Percentiles rank a stretch among this genome's conserved stretches.
These are phyloP conservation scores for Simalia tracyae DNA, from an alignment of 2,797 vertebrate species.

Conservation along the genomic window DNA sequence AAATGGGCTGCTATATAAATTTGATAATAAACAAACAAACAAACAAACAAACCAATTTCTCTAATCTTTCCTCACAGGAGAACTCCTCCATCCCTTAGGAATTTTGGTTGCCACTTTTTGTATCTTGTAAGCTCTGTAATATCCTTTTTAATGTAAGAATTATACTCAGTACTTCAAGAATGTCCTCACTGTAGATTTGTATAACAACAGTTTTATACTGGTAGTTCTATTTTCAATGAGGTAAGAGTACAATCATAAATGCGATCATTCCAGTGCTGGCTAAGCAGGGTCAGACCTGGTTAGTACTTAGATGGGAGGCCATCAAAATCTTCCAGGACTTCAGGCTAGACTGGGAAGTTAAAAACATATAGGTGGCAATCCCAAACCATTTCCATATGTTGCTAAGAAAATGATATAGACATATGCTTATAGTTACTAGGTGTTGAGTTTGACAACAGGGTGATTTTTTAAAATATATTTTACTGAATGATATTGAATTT, in stretches of 20 bases:
- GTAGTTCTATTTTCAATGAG: not conserved
- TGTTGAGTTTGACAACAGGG: not conserved
- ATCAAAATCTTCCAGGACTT: not conserved
- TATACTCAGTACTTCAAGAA: not conserved
- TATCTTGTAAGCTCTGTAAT: not conserved
- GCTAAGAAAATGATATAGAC: not conserved
- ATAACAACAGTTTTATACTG: not conserved
- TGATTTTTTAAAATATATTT: not conserved
- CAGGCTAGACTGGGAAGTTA: not conserved
- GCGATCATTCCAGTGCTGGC: not conserved
- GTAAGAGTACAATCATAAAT: not conserved
- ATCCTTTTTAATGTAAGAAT: not conserved
- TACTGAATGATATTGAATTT: not conserved
- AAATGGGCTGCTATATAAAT: too few relatives aligned
- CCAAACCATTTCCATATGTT: not conserved
- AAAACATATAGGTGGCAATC: not conserved
- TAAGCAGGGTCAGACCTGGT: not conserved
- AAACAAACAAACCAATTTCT: too few relatives aligned
- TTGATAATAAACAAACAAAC: too few relatives aligned
- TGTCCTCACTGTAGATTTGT: not conserved
- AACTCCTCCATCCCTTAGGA: not conserved
- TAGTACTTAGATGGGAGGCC: not conserved
- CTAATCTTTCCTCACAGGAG: not conserved
- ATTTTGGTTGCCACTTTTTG: not conserved
- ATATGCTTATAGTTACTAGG: not conserved